Base-by-base conservation (phyloP, 2,888 invertebrate genomes). In the Lumbricus terrestris region DNA sequence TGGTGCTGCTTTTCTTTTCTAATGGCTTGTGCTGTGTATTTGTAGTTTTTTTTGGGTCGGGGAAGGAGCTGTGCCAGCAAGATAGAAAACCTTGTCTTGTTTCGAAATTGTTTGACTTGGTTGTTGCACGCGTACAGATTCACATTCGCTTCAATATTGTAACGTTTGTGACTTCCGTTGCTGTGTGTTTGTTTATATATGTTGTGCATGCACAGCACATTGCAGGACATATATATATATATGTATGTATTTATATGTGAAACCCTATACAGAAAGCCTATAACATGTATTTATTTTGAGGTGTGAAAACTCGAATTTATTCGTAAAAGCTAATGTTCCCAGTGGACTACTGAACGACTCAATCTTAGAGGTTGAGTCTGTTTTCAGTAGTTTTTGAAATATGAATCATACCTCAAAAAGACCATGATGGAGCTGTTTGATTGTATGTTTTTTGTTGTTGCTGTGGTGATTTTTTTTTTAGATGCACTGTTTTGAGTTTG, bases 1-100 rank as follows among this genome's bases (percentile, higher is more conserved):
- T 69, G 69, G 69, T 69, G 69, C 69, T 69, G 69, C 69, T 69
- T 69, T 69, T n/a, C 69, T n/a, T 69, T 69, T 69, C 69, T 69
- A n/a, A 69, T 69, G 69, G n/a, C 69, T n/a, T 11, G 69, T 69
- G 69, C 29, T 6, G 69, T 69, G 69, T 69, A 69, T 69, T 69
- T 69, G n/a, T 69, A 69, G n/a, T 69, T 69, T 69, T n/a, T 69
- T 3, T 3, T 3, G 23, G 23, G n/a, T n/a, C n/a, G n/a, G n/a
- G n/a, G n/a, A 69, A 69, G n/a, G 11, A n/a, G 69, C 69, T 11
- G 8, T 8, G 6, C 29, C 0, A 69, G 5, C n/a, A 11, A 29
- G 69, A 69, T 3, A 29, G 69, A 69, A 23, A 69, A n/a, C 13
- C 11, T 69, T 47, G 47, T 47, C 47, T 69, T 69, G 69, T 69